Base-by-base conservation (phyloP, 2,888 invertebrate species). In the Rhamnusium bicolor region DNA sequence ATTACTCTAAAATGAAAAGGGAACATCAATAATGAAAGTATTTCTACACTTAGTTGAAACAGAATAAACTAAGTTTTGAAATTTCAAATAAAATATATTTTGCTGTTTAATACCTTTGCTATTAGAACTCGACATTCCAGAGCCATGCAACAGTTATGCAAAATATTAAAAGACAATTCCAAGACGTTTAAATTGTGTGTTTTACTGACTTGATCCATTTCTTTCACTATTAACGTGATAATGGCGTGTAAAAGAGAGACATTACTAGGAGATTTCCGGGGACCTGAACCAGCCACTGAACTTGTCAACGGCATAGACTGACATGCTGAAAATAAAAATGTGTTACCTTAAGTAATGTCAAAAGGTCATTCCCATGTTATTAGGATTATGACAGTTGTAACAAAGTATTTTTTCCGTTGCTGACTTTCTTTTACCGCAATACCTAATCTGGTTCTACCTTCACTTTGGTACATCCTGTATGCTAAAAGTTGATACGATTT, bases 71-170 rank as follows among this genome's bases (percentile, higher is more conserved):
- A n/a, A n/a, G n/a, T n/a, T n/a, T n/a, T n/a, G n/a, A n/a, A n/a
- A n/a, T n/a, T n/a, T n/a, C n/a, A n/a, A n/a, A n/a, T n/a, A n/a
- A n/a, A n/a, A n/a, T n/a, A n/a, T n/a, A n/a, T n/a, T n/a, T n/a
- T n/a, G n/a, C n/a, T n/a, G n/a, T n/a, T n/a, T n/a, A n/a, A 80
- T 85, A 93, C 93, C 90, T 93, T 93, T 0, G 91, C 84, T 51
- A 93, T 86, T 58, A 92, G 87, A 12, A 91, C 87, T 51, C 93
- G 89, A 81, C 92, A 93, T 81, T 93, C 93, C 12, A 90, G 89
- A 53, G 91, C 90, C 46, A 87, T 86, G 68, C 90, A 87, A 70
- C 90, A 89, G 81, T 92, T 92, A 10, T 88, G 86, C 21, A 91
- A 80, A 58, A 91, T 79, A 75, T 90, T 87, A 79, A 91, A 90